phyloP scores from a whole-genome alignment of 2,888 invertebrate species.

The Drosophila prostipennis region DNA sequence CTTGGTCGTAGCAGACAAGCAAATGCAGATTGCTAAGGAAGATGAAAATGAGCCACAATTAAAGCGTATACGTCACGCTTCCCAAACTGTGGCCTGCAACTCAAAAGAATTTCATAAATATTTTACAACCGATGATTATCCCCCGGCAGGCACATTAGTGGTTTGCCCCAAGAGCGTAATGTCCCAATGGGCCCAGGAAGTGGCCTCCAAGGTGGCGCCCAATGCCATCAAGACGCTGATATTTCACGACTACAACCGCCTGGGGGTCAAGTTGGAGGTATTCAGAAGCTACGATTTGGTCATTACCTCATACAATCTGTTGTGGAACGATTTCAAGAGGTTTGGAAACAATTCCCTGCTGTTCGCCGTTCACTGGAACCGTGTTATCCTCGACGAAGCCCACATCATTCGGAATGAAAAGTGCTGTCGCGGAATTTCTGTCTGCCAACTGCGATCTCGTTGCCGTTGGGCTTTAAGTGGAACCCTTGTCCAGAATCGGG shows the following conservation, averaged over 20 bases:
- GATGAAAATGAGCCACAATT: not conserved
- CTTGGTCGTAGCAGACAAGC: conserved; percentile 85
- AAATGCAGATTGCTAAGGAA: not conserved
- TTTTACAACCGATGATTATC: conserved; percentile 31
- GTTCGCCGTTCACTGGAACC: conserved; percentile 90
- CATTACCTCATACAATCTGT: conserved; percentile 93
- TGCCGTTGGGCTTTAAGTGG: conserved; percentile 95
- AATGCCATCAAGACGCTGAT: conserved; percentile 87
- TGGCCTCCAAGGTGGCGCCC: conserved; percentile 87
- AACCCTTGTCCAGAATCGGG: conserved; percentile 97
- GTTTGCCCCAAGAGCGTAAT: conserved; percentile 96
- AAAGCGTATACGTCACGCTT: not conserved
- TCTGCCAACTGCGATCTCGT: conserved; percentile 85
- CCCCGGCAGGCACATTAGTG: conserved; percentile 88
- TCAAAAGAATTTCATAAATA: not conserved
- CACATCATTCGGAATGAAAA: conserved; percentile 95
- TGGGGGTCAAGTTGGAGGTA: conserved; percentile 87
- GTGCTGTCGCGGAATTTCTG: conserved; percentile 89
- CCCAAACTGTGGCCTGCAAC: too few relatives aligned
- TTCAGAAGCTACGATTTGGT: conserved; percentile 91
- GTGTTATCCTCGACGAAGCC: conserved; percentile 96
- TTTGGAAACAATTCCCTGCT: conserved; percentile 85
- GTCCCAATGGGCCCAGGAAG: conserved; percentile 95
- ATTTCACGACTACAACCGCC: conserved; percentile 92
- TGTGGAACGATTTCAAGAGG: conserved; percentile 86